Base-by-base conservation (phyloP, 2,797 vertebrate species). In the Naso thynnoides region DNA sequence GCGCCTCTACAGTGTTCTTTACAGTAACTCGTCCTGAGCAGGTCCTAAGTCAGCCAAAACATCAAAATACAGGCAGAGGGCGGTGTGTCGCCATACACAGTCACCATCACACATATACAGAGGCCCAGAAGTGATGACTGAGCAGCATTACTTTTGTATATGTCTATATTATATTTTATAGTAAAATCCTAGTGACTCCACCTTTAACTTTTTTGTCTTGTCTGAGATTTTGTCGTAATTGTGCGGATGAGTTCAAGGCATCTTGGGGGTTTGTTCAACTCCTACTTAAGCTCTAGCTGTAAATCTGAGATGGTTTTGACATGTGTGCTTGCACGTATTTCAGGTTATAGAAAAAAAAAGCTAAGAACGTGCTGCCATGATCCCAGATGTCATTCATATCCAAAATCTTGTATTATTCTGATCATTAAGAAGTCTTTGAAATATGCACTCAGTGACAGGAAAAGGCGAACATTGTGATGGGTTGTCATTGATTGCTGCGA, bases 351-450 rank as follows among this genome's bases (percentile, higher is more conserved):
- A 60, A 41, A n/a, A 36, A 41, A 57, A 54, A 61, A 49, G 26
- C 54, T 7, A 3, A 24, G 27, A 45, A 42, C 27, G 15, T 75
- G 49, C 52, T 42, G 18, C 59, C 10, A 6, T 60, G 31, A 78
- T 64, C 47, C 47, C 19, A 11, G 24, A 45, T 84, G 76, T 54
- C 79, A 78, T 65, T 84, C 58, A 78, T 29, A 5, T 58, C 19
- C 14, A 49, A 61, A 19, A 38, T 65, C 52, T 65, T 44, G 61
- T 52, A 64, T 86, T 45, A 71, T 80, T 76, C 44, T 24, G 57
- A 70, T 84, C 62, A 81, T 86, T 78, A 74, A 58, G 29, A 57
- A 14, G 24, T 58, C 42, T 79, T 70, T 77, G 24, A 85, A 75
- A 79, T 76, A 38, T 50, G 7, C 45, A 38, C 38, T 36, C 27